phyloP scores from a whole-genome alignment of 1,140 invertebrate species.

The Pogonognathellus flavescens region DNA sequence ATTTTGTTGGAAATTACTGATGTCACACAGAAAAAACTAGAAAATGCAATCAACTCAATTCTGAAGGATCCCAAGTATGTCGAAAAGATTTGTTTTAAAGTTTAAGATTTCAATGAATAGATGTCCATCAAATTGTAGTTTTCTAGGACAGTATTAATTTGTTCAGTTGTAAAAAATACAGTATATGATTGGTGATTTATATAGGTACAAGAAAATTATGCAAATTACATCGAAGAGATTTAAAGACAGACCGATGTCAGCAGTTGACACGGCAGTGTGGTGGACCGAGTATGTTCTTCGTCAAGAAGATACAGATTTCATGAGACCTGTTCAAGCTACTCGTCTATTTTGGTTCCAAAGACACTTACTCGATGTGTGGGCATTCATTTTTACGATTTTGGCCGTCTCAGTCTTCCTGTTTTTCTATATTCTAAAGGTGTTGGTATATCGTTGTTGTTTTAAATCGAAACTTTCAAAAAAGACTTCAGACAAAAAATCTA shows the following conservation, averaged over 20 bases:
- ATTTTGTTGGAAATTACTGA: slow-evolving; percentile 55
- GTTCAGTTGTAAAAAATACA: no score
- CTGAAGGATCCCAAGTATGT: slow-evolving; percentile 25
- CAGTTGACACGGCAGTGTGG: slow-evolving; percentile 61
- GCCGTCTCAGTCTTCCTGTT: no score
- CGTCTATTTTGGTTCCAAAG: slow-evolving; percentile 57
- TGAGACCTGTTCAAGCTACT: slow-evolving; percentile 42
- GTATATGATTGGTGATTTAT: no score
- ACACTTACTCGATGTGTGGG: slow-evolving; percentile 61
- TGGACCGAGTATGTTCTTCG: slow-evolving; percentile 67
- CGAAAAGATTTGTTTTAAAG: no score
- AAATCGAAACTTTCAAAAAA: no score
- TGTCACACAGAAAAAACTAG: slow-evolving; percentile 25
- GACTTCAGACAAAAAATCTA: no score
- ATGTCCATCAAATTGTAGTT: no score
- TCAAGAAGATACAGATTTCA: slow-evolving; percentile 51
- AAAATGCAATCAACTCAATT: slow-evolving; percentile 50
- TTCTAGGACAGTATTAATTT: no score
- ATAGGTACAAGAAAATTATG: slow-evolving; percentile 53
- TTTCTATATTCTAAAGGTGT: no score
- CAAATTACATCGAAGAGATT: slow-evolving; percentile 31
- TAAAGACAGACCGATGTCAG: slow-evolving; percentile 54
- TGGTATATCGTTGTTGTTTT: no score
- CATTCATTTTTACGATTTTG: slow-evolving; percentile 8
- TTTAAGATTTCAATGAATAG: no score